phyloP scores from a whole-genome alignment of 2,888 invertebrate genomes.

The Cheilosia grossa region DNA sequence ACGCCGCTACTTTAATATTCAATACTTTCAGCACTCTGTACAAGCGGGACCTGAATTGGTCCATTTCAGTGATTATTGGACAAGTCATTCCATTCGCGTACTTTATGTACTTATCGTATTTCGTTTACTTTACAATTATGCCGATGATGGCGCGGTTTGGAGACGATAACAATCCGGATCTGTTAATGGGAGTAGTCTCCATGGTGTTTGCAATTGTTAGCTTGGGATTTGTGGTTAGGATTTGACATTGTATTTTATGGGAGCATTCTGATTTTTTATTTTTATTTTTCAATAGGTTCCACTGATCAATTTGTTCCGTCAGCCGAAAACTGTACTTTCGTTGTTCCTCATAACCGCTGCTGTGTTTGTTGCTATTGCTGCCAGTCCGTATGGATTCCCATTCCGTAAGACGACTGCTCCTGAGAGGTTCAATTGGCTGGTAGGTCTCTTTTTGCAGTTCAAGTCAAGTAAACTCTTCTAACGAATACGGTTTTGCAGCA shows the following conservation, averaged over 20 bases:
- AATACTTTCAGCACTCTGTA: slow-evolving; percentile 80
- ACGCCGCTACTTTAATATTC: slow-evolving; percentile 79
- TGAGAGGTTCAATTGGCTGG: slow-evolving; percentile 83
- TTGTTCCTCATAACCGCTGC: slow-evolving; percentile 78
- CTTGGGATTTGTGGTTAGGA: slow-evolving; percentile 78
- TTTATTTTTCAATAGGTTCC: slow-evolving; percentile 77
- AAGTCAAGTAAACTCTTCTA: not conserved
- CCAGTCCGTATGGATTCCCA: slow-evolving; percentile 85
- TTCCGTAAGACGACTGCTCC: slow-evolving; percentile 84
- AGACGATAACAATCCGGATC: slow-evolving; percentile 84
- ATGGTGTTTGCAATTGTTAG: slow-evolving; percentile 77
- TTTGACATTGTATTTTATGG: not conserved
- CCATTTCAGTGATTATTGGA: slow-evolving; percentile 81
- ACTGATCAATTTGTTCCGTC: slow-evolving; percentile 80
- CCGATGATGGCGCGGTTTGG: slow-evolving; percentile 86
- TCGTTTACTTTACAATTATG: slow-evolving; percentile 84
- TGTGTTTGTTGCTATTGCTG: slow-evolving; percentile 79
- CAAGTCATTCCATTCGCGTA: slow-evolving; percentile 83
- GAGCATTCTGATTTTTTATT: not conserved
- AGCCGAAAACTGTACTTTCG: slow-evolving; percentile 80
- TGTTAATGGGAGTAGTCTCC: slow-evolving; percentile 83
- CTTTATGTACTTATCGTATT: slow-evolving; percentile 84
- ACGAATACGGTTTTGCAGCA: slow-evolving; percentile 80
- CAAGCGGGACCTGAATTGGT: slow-evolving; percentile 81
- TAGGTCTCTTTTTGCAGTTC: slow-evolving; percentile 78